Conservation (phyloP, 2,888 invertebrate genomes). For the Lochmaea crataegi region DNA sequence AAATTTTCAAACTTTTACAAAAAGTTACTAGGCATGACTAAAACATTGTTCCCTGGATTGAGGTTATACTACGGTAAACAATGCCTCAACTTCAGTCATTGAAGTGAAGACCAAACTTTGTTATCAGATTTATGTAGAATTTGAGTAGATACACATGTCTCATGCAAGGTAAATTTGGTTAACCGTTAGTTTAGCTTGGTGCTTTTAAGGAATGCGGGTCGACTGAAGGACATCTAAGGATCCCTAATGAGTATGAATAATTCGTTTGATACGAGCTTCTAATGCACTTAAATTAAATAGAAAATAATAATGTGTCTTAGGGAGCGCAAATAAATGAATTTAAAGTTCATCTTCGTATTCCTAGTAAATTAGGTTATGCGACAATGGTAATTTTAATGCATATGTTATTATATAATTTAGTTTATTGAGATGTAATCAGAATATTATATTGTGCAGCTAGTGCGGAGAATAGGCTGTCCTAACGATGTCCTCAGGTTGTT, state of each 20-base stretch:
- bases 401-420: no score
- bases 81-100: constrained; percentile 6
- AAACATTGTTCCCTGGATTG: constrained; percentile 1
- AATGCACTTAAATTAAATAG: neutral
- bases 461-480: no score
- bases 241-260: neutral
- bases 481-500: no score
- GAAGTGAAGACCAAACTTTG: neutral
- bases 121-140: constrained; percentile 13
- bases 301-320: no score
- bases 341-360: no score
- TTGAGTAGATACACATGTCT: constrained; percentile 15
- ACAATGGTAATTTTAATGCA: no score
- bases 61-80: constrained; percentile 6
- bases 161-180: constrained; percentile 1
- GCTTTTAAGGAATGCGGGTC: constrained; percentile 7
- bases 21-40: neutral
- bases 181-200: neutral
- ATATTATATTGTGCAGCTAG: no score
- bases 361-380: no score
- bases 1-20: neutral
- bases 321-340: no score
- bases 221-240: neutral
- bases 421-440: no score
- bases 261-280: neutral